Base-by-base conservation (phyloP, 2,113 vertebrate species). In the Falco punctatus region DNA sequence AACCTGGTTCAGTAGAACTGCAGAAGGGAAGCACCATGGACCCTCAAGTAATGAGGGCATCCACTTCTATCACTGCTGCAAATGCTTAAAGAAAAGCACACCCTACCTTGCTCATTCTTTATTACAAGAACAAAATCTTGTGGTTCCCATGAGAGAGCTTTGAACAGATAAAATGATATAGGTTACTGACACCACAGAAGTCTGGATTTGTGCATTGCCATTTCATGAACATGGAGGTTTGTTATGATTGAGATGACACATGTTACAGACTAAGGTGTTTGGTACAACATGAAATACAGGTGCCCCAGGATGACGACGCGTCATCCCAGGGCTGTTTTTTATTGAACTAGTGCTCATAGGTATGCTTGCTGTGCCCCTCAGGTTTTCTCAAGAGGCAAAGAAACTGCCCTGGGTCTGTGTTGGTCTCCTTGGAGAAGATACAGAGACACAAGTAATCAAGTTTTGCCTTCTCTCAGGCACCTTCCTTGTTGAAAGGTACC, bases 401-500 rank as follows among this genome's bases (percentile, higher is more conserved):
- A 16, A 86, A 3, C 51, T 42, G 33, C 16, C 27, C 13, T 27
- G 0, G 27, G 11, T 10, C 22, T 12, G 0, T 52, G 4, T 14
- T 51, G 22, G 11, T 61, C 13, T 87, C 19, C 30, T 59, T 54
- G 32, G 52, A 54, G 44, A 58, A 81, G 13, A 49, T 22, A 38
- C 4, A 32, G n/a, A 55, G 1, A 59, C 35, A 61, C 3, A 44
- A 3, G 5, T 35, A 51, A 6, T 23, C 32, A 16, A 70, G 59
- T 4, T 30, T 81, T 66, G 28, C 24, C 9, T 77, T 49, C 15
- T 38, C 12, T 59, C 23, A 48, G 23, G 26, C 17, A n/a, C 3
- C n/a, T 59, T 40, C 12, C 22, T 32, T 88, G 21, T 51, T 28
- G 30, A 40, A 90, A 90, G 15, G 7, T 23, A 33, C 5, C 6